Evolutionary conservation across 2,797 vertebrate genomes (phyloP), one percentile per base, ranked within the genome.

Genomic region (Molossus alvarezi): DNA sequence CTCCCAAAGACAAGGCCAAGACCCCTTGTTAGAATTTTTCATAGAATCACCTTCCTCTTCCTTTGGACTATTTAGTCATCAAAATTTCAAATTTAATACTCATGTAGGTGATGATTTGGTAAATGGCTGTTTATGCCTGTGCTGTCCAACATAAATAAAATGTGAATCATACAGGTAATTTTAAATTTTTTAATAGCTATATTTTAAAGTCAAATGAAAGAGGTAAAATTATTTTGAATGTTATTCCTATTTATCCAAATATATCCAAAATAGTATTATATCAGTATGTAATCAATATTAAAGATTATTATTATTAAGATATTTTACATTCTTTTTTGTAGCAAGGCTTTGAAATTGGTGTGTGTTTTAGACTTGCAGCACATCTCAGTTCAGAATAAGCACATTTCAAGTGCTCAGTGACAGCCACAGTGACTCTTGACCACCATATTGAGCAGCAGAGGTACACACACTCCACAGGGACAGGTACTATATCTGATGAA

Each of bases 131-230:
- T 65, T 51, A 7, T 33, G 11, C 18, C 33, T 90, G 55, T 64
- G 18, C 55, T 62, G 12, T 58, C 33, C 87, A 72, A 71, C 13
- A 58, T 48, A 65, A 77, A 72, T 12, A 80, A n/a, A 81, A 41
- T 33, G 21, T 82, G 71, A 88, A 53, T 25, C 51, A 69, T 14
- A 53, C 20, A 21, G n/a, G 11, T 51, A 75, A 77, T 79, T 87
- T 81, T 51, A 51, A 60, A 33, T 41, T 65, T 65, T 64, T 21
- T 60, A 67, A 18, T 37, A 67, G 53, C 21, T 51, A 55, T 1
- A 1, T 76, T 71, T 45, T 41, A 80, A 89, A 62, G 60, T 48
- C 80, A 76, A 89, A 72, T 87, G 75, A 90, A 83, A 72, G 8
- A 25, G 1, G 17, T 86, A 25, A 94, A 85, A 82, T 58, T 48